phyloP scores from a whole-genome alignment of 2,797 vertebrate species.

The Pangasius djambal region DNA sequence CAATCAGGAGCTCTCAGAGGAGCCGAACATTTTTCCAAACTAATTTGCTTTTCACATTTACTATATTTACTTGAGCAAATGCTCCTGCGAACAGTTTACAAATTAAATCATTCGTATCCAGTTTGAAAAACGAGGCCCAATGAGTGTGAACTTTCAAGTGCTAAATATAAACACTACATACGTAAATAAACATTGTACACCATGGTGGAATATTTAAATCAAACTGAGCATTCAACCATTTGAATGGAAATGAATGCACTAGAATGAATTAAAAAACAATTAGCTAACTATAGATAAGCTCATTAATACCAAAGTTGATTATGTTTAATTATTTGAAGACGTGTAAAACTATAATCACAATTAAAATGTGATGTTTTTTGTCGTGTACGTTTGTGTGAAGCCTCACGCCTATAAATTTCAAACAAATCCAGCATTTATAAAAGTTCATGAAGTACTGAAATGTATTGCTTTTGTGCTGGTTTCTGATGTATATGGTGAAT shows the following conservation, averaged over 20 bases:
- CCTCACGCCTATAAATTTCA: background rate
- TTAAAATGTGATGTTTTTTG: background rate
- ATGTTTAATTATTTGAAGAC: background rate
- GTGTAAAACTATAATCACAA: background rate
- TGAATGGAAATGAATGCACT: background rate
- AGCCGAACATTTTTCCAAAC: background rate
- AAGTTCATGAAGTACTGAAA: background rate
- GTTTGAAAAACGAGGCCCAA: background rate
- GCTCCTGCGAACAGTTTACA: background rate
- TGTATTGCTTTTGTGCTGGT: constrained; percentile 1
- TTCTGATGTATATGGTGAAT: background rate
- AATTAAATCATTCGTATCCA: background rate
- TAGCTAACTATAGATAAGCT: background rate
- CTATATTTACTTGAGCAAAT: background rate
- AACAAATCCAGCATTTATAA: background rate
- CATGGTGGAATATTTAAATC: background rate
- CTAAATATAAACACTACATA: background rate
- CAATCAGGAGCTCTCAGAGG: background rate
- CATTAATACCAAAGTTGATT: background rate
- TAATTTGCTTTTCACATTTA: background rate
- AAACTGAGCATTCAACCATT: background rate
- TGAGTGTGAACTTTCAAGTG: too few relatives aligned
- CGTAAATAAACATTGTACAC: background rate
- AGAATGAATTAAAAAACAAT: background rate
- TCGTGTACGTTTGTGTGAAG: too few relatives aligned